Base-by-base conservation (phyloP, 2,888 invertebrate species). In the Drosophila tripunctata region DNA sequence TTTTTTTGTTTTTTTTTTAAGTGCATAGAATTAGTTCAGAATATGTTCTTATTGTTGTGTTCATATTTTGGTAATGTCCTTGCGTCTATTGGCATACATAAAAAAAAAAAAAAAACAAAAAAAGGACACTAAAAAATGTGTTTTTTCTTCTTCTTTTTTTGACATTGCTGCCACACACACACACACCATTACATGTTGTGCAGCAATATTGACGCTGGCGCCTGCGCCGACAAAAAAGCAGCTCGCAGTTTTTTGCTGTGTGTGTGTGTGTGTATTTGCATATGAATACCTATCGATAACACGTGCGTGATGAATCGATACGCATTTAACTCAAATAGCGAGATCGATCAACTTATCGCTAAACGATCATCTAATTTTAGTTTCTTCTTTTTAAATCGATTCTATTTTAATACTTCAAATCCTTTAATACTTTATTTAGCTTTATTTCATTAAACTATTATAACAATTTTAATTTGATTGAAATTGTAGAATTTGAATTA, bases 271-370 rank as follows among this genome's bases (percentile, higher is more conserved):
- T 35, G 3, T 35, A 12, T 48, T 14, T 31, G 6, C 7, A 12
- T 54, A 17, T 38, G n/a, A 22, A 10, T 52, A 19, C 31, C 10
- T 51, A 45, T 45, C 30, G 55, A 50, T 50, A 61, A 31, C 73
- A 72, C 73, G 67, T 72, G 67, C 73, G 62, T 56, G 12, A 56
- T 52, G 21, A 55, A 72, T 72, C 73, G 63, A 72, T 72, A 58
- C 19, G 31, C 38, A 24, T 55, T 50, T 8, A 52, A 22, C 5
- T 14, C 22, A n/a, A 45, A 6, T 43, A 60, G 27, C 38, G 21
- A 27, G 43, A 67, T 72, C 72, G 56, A 61, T 44, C 2, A 21
- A 40, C 15, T 8, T 44, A 30, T 44, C 44, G 44, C 6, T n/a
- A n/a, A n/a, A n/a, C n/a, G n/a, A n/a, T n/a, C n/a, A n/a, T n/a